Evolutionary conservation across 1,140 invertebrate species (phyloP).

Genomic region (Sweltsa coloradensis): DNA sequence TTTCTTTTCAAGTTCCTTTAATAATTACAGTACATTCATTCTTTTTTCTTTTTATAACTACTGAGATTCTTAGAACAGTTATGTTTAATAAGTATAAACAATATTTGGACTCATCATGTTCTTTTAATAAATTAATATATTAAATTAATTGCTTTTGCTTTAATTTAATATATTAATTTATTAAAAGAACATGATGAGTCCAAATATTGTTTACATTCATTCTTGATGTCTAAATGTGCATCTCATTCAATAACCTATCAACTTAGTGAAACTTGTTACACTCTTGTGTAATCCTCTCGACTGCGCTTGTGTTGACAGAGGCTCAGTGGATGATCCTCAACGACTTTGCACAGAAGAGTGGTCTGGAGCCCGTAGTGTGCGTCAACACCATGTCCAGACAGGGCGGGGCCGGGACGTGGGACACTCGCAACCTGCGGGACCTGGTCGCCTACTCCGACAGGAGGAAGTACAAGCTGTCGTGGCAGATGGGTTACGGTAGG

Average conservation of each 20-base stretch:
- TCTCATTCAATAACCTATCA: too few relatives aligned
- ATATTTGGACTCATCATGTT: too few relatives aligned
- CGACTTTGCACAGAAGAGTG: constrained; percentile 25
- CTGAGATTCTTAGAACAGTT: too few relatives aligned
- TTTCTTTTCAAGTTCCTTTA: too few relatives aligned
- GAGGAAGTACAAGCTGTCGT: constrained; percentile 38
- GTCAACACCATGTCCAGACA: constrained; percentile 15
- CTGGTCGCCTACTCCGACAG: constrained; percentile 43
- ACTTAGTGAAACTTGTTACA: too few relatives aligned
- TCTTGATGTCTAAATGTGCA: neutral
- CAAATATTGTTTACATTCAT: neutral
- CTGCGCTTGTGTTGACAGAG: constrained; percentile 19
- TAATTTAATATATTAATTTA: constrained; percentile 18
- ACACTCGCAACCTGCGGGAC: constrained; percentile 35
- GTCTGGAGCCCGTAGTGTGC: constrained; percentile 25
- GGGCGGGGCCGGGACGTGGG: constrained; percentile 29
- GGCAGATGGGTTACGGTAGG: constrained; percentile 53
- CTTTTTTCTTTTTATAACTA: too few relatives aligned
- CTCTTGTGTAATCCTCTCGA: neutral
- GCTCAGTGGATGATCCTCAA: constrained; percentile 23
- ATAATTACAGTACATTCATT: too few relatives aligned
- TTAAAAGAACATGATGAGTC: neutral
- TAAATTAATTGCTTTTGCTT: constrained; percentile 31
- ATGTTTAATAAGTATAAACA: too few relatives aligned
- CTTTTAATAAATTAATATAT: constrained; percentile 28